Percentiles rank a stretch among this genome's conserved stretches.
Evolutionary conservation across 1,140 invertebrate species (phyloP).

Genomic region (Lucilia cuprina): DNA sequence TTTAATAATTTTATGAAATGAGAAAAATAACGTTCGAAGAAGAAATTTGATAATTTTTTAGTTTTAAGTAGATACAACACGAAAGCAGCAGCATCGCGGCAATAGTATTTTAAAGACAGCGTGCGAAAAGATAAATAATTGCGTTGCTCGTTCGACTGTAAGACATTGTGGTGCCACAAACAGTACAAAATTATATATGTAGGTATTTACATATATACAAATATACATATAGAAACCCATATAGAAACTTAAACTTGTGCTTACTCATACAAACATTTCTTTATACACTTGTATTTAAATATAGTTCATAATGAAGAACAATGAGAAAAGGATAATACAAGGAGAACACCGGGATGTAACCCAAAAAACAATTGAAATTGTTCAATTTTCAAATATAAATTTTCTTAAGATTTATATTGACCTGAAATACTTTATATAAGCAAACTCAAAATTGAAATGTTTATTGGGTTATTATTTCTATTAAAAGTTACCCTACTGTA

Average conservation of each 20-base stretch:
- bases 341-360: neutral
- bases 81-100: neutral
- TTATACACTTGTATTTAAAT: neutral
- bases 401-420: no score
- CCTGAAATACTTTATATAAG: no score
- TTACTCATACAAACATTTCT: no score
- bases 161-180: slow-evolving; percentile 37
- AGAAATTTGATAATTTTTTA: neutral
- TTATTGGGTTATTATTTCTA: neutral
- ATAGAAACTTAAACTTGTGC: no score
- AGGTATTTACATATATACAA: neutral
- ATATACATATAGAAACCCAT: neutral
- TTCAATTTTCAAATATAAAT: no score
- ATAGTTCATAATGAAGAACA: neutral
- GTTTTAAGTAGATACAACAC: neutral
- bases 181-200: neutral
- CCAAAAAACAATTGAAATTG: no score
- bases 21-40: neutral
- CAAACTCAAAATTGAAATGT: neutral
- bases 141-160: slow-evolving; percentile 26
- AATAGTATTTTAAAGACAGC: neutral
- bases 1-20: no score
- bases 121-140: slow-evolving; percentile 37
- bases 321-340: neutral
- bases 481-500: neutral